Base-by-base conservation (phyloP, 1,140 invertebrate genomes). In the Nymphalis io region DNA sequence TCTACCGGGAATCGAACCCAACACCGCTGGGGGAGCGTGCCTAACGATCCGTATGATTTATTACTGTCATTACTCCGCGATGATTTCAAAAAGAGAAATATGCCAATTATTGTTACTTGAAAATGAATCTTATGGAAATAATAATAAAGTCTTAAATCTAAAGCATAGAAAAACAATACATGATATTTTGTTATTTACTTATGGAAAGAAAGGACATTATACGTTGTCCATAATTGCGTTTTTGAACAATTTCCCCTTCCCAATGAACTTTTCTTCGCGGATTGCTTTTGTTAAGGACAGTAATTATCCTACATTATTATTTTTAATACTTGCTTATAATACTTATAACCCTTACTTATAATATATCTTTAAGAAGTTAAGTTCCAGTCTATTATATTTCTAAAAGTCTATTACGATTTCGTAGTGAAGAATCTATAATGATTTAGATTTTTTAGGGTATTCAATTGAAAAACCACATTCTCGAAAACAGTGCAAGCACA, bases 11-110 rank as follows among this genome's bases (percentile, higher is more conserved):
- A 90, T 91, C 89, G 85, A 91, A 88, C 80, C 83, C 79, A 70
- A 74, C 76, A 85, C 88, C 75, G 75, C 73, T 78, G 78, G 84
- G 87, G 86, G 85, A 84, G 76, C 78, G 77, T 75, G 83, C 82
- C 84, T 91, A 91, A 91, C 89, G 89, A 91, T 87, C 86, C 87
- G 82, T 89, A 91, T 91, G 89, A 91, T 91, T 88, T 91, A 91
- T 91, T 89, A 88, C 85, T 90, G 84, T 89, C 89, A 91, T 91
- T 90, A 89, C 77, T 78, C 66, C 70, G 62, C 44, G 55, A 53
- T 58, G 63, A 57, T 62, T 64, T 38, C 46, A 64, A 76, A 79
- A 80, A 51, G 77, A 16, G 67, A 77, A 78, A 79, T 78, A 82
- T 81, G 70, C 76, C 68, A 70, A 57, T 57, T 23, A 11, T 11